Base-by-base conservation (phyloP, 2,113 vertebrate genomes). In the Gasterosteus aculeatus region DNA sequence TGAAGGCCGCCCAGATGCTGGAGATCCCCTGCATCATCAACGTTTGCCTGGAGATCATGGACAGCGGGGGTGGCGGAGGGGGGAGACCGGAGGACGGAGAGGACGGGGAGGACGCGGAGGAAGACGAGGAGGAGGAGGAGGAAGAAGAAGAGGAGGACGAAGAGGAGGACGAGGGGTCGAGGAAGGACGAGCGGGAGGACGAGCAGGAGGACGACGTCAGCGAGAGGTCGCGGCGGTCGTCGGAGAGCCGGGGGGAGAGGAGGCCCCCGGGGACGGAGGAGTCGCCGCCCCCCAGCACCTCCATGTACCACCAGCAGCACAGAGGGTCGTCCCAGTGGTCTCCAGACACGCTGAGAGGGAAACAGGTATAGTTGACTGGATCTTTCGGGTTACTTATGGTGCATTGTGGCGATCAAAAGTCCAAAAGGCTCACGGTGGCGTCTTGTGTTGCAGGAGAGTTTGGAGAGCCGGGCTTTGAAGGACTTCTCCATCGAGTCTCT, bases 401-500 rank as follows among this genome's bases (percentile, higher is more conserved):
- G 33, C 60, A 18, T 58, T 54, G 38, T 51, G 29, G 31, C 2
- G 6, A 16, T 46, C 57, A 3, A 29, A 16, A 16, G 19, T 46
- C 26, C 19, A 16, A 26, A 51, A 72, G 2, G 10, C 15, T 69
- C 7, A 87, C 49, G 1, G 35, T 42, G 7, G 0, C 41, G 35
- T 81, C 18, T 63, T 85, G 14, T 84, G 54, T 85, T 84, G 2
- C 79, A 93, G 90, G 91, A 93, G 67, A 92, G 83, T 47, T 72
- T 92, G 68, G 94, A 95, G 82, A 92, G 89, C 77, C 90, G 92
- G 11, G 82, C 93, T 54, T 89, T 98, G 84, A 97, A 98, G 2
- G 97, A 99, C 87, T 99, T 99, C 89, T 99, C 98, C 75, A 98
- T 99, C 0, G 96, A 98, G 83, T 98, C 97, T 44, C 91, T 98